These are phyloP conservation scores for Coendou prehensilis DNA, from an alignment of 2,797 vertebrate species.

Conservation along the genomic window DNA sequence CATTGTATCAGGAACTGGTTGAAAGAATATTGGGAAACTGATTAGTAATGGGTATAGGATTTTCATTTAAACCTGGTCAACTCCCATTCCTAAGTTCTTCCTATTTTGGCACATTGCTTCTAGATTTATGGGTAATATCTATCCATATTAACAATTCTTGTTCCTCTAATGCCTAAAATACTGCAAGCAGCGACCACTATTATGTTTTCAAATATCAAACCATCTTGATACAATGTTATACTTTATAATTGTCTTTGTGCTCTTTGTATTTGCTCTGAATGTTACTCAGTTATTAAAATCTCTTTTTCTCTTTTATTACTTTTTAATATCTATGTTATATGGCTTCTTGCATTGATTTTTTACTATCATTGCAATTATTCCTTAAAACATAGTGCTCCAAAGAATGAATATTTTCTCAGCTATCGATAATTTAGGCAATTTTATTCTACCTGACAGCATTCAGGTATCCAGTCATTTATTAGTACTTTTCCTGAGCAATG, in stretches of 20 bases:
- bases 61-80: background rate
- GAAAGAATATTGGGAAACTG: background rate
- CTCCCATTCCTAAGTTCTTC: background rate
- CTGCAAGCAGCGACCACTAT: background rate
- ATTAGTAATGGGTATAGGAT: background rate
- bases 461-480: background rate
- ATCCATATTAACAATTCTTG: background rate
- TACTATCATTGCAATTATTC: background rate
- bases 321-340: background rate
- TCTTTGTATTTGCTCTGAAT: background rate
- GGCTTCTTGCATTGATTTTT: background rate
- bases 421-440: background rate
- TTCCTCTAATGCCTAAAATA: background rate
- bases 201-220: background rate
- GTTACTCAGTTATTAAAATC: background rate
- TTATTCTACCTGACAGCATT: background rate
- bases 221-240: background rate
- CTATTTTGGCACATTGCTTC: background rate
- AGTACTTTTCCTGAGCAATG: background rate
- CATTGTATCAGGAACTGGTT: background rate
- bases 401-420: background rate
- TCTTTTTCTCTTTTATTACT: background rate
- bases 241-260: background rate
- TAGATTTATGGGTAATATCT: background rate
- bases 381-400: background rate